Evolutionary conservation across 1,140 invertebrate genomes (phyloP), one percentile per base, ranked within the genome.

Genomic region (Heliconius nattereri): DNA sequence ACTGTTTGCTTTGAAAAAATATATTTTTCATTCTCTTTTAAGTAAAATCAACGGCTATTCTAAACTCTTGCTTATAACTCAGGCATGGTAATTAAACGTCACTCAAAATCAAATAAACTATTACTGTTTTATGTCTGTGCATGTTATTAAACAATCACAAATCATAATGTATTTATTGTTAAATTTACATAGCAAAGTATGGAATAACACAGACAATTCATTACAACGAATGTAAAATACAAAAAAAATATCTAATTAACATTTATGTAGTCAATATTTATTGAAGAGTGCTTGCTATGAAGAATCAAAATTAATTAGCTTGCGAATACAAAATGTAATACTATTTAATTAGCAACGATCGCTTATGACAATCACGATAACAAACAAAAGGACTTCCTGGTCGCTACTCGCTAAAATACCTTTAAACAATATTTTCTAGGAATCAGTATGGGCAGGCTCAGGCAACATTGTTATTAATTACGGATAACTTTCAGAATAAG

Each of bases 401-500:
- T 66, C 11, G 26, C 26, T 66, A 66, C n/a, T 6, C 1, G 23
- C 23, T 29, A 29, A 66, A 66, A 29, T 16, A 13, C 60, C 26
- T 3, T 66, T 66, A 29, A 66, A 66, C 23, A 29, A 29, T 29
- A 66, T 29, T 66, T 66, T 66, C 60, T 66, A 66, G 60, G 60
- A 66, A 66, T 11, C 7, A 2, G 60, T 66, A 77, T 70, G 70
- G n/a, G 71, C 49, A 78, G 73, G 71, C 9, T 40, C 75, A 77
- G 16, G 71, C 35, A 57, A 75, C 60, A 81, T 74, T 40, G 71
- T 82, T 70, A 79, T 71, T 81, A 81, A 78, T 83, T 81, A 76
- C 74, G 66, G 54, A 78, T 78, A 80, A 78, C 76, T 87, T 81
- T 81, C 83, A 77, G 78, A 79, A 85, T 77, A 87, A 87, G 79